phyloP scores from a whole-genome alignment of 2,797 vertebrate genomes.

The Chaenodraco wilsoni region DNA sequence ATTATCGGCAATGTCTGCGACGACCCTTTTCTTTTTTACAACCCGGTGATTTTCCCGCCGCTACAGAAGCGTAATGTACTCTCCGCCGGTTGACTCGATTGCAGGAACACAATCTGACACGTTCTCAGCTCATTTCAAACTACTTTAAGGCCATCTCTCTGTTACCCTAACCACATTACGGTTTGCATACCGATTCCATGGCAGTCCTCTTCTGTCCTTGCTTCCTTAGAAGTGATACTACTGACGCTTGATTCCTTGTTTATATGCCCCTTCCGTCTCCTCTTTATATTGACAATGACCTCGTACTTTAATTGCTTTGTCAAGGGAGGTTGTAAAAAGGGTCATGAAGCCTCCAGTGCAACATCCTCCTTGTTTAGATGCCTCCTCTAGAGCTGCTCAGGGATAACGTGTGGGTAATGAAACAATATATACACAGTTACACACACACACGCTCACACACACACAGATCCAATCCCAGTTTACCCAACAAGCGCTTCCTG shows the following conservation, averaged over 20 bases:
- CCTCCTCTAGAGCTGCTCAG: conserved; percentile 48
- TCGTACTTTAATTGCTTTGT: conserved; percentile 77
- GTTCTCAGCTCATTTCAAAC: conserved; percentile 24
- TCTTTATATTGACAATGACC: conserved; percentile 67
- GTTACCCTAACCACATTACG: neutral
- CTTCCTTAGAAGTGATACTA: conserved; percentile 36
- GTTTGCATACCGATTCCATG: conserved; percentile 45
- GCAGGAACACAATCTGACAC: conserved; percentile 45
- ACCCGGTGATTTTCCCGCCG: conserved; percentile 49
- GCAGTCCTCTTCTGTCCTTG: conserved; percentile 11
- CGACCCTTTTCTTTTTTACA: conserved; percentile 37
- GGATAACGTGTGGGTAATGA: conserved; percentile 59
- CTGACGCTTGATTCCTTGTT: conserved; percentile 38
- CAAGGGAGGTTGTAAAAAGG: conserved; percentile 73
- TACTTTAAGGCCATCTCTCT: conserved; percentile 44
- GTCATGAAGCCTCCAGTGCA: conserved; percentile 71
- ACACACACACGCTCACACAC: conserved; percentile 28
- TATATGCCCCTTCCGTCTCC: conserved; percentile 28
- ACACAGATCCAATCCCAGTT: conserved; percentile 52
- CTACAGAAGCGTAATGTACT: conserved; percentile 47
- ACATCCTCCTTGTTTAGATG: conserved; percentile 71
- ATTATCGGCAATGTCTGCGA: conserved; percentile 67
- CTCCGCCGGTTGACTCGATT: conserved; percentile 37
- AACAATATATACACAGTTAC: conserved; percentile 42
- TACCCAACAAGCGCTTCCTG: conserved; percentile 53